Conservation (phyloP, 2,113 vertebrate genomes). For the Strigops habroptila region DNA sequence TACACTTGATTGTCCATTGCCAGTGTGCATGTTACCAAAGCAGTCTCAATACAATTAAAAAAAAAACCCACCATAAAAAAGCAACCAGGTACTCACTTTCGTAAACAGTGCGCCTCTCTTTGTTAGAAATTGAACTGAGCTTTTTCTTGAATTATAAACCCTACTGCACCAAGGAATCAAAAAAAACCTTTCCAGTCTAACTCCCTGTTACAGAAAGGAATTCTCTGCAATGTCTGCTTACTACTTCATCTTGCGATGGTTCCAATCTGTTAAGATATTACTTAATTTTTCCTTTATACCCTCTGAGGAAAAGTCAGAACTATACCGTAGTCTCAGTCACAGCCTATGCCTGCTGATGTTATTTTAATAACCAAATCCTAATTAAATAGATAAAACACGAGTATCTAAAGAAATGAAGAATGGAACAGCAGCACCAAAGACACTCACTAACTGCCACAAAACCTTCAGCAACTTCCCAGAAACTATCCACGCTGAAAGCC, state of each 20-base stretch:
- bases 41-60: neutral
- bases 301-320: neutral
- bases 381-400: neutral
- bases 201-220: neutral
- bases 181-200: neutral
- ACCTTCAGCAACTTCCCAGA: neutral
- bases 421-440: neutral
- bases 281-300: neutral
- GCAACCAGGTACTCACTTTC: neutral
- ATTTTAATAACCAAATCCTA: neutral
- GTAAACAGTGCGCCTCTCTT: neutral
- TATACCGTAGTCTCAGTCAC: neutral
- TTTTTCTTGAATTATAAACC: neutral
- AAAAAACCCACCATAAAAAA: neutral
- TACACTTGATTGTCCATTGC: neutral
- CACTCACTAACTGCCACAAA: neutral
- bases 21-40: neutral
- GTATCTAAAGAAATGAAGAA: neutral
- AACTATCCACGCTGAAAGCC: neutral
- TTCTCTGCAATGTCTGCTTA: neutral
- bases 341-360: neutral
- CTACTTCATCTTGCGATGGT: neutral
- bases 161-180: neutral
- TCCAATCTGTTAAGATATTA: neutral
- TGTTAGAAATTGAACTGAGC: neutral